phyloP scores from a whole-genome alignment of 2,797 vertebrate genomes.

The Botia kubotai region DNA sequence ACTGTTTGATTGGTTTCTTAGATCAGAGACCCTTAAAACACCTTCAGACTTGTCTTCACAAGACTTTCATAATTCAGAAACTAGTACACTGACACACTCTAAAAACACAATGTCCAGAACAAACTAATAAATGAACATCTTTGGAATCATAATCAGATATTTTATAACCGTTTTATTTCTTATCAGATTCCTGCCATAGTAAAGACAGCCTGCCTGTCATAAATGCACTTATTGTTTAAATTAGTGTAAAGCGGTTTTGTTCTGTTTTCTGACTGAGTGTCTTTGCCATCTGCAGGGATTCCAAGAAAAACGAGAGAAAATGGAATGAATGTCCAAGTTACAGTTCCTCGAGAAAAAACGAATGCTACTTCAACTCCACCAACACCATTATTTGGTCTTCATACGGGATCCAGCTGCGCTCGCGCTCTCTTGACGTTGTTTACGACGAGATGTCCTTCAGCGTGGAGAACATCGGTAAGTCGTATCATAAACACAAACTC shows the following conservation, averaged over 20 bases:
- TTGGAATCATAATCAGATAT: no score
- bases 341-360: constrained; percentile 78
- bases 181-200: neutral
- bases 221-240: neutral
- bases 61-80: no score
- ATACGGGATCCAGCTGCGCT: constrained; percentile 86
- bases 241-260: neutral
- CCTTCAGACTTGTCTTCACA: no score
- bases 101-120: no score
- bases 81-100: no score
- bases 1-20: no score
- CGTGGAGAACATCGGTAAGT: constrained; percentile 89
- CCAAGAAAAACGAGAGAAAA: constrained; percentile 43
- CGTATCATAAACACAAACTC: constrained; percentile 4
- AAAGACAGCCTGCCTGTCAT: neutral
- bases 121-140: no score
- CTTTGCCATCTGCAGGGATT: constrained; percentile 50
- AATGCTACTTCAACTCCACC: constrained; percentile 89
- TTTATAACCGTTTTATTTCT: no score
- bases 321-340: constrained; percentile 94
- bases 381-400: constrained; percentile 87
- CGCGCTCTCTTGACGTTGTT: constrained; percentile 68
- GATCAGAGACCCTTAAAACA: no score
- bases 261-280: neutral
- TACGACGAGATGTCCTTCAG: constrained; percentile 84